Conservation (phyloP, 2,797 vertebrate genomes). For the Gymnothorax reevesii region DNA sequence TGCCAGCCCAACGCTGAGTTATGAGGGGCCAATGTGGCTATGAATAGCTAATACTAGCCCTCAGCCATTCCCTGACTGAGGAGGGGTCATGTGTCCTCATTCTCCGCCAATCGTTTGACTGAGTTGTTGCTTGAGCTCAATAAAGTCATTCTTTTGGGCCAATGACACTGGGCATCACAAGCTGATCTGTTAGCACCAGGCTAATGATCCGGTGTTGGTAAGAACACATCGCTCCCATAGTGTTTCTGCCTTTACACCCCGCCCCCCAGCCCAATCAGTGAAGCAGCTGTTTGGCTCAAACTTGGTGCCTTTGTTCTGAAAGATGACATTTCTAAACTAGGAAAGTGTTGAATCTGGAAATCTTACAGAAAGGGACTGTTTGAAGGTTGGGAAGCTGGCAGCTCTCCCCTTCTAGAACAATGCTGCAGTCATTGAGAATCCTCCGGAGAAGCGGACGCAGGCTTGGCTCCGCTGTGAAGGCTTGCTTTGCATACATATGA, state of each 20-base stretch:
- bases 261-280: too few species aligned
- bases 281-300: neutral
- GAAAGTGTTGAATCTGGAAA: neutral
- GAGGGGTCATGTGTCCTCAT: too few species aligned
- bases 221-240: neutral
- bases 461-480: neutral
- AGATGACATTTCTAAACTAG: neutral
- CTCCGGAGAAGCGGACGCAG: neutral
- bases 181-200: neutral
- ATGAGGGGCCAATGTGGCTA: too few species aligned
- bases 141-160: neutral
- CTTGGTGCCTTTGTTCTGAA: neutral
- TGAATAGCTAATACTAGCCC: too few species aligned
- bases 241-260: neutral
- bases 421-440: neutral
- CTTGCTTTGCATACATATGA: neutral
- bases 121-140: too few species aligned
- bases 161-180: neutral
- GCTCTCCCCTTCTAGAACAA: neutral
- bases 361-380: neutral
- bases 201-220: neutral
- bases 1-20: neutral
- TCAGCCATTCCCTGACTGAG: neutral
- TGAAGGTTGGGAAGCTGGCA: neutral
- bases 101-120: too few species aligned